Percentiles rank a stretch among this genome's conserved stretches.
phyloP scores from a whole-genome alignment of 2,113 vertebrate species.

The Sylvilagus bachmani region DNA sequence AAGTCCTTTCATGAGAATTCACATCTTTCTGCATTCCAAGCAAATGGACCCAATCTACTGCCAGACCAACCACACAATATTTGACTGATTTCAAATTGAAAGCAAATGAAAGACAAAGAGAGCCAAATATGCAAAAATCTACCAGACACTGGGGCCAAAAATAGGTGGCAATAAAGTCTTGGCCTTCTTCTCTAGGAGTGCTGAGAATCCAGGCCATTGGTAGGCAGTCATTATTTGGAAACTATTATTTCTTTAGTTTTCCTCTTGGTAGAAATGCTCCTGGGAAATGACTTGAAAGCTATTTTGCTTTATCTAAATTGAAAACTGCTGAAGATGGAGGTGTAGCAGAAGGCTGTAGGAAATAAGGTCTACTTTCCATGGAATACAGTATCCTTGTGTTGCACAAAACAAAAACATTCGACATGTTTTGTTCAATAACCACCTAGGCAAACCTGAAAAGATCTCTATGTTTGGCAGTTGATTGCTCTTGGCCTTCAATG shows the following conservation, averaged over 20 bases:
- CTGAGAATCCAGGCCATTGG: neutral
- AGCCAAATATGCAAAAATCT: conserved; percentile 30
- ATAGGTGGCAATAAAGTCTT: neutral
- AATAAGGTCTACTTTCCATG: conserved; percentile 45
- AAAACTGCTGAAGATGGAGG: conserved; percentile 52
- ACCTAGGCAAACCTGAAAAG: conserved; percentile 14
- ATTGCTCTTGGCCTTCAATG: conserved; percentile 58
- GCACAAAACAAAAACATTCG: conserved; percentile 23
- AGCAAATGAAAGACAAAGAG: neutral
- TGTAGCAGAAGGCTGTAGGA: neutral
- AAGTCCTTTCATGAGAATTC: conserved; percentile 31
- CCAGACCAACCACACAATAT: neutral
- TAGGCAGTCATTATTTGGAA: conserved; percentile 45
- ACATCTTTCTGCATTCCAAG: neutral
- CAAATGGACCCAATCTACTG: conserved; percentile 24
- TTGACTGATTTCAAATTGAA: conserved; percentile 20
- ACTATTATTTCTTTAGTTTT: conserved; percentile 60
- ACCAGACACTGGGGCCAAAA: neutral
- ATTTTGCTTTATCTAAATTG: conserved; percentile 60
- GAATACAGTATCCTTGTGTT: conserved; percentile 40
- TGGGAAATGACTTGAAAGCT: conserved; percentile 57
- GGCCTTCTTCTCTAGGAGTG: conserved; percentile 14
- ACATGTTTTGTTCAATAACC: conserved; percentile 36
- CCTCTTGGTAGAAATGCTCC: neutral
- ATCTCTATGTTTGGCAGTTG: conserved; percentile 65